Evolutionary conservation across 2,113 vertebrate genomes (phyloP), one percentile per base, ranked within the genome.

Genomic region (Pipa parva): DNA sequence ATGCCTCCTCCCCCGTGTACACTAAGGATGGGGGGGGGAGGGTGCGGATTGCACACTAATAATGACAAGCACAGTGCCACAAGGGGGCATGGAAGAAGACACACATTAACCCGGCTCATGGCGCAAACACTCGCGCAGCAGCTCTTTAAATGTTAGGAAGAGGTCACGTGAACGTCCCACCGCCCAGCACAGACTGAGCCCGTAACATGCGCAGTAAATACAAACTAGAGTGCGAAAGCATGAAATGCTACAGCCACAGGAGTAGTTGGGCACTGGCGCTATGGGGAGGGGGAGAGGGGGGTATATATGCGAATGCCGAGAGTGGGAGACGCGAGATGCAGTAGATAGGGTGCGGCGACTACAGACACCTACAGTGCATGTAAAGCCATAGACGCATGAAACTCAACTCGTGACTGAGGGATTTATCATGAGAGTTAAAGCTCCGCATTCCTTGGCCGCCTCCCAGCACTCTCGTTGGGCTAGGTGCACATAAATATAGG

Each of bases 1-100:
- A 24, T 24, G 1, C 46, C 66, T 57, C 65, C 65, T 60, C 65
- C 65, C 28, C 46, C 57, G 21, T 39, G n/a, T 22, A 68, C 65
- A 60, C 22, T 24, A 50, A 24, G 57, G 46, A 52, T 36, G 29
- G 55, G 64, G 29, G 55, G 64, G 15, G 63, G 29, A 29, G 58
- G 37, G 37, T 18, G 12, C 11, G 15, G 26, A 31, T 56, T 56
- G 26, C 52, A 5, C 6, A 45, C 55, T 27, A 33, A 25, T 50
- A 45, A 50, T 51, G 54, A 49, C 55, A 28, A 17, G 21, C 28
- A 26, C 55, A 24, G 46, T 4, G 46, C 46, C 46, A 24, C 46
- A 49, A 24, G n/a, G 49, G 56, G 29, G 15, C 52, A 55, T 31
- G 37, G 39, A 17, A 39, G 37, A 15, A 39, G 37, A 42, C 13